These are phyloP conservation scores for Zosterops hypoxanthus DNA, from an alignment of 2,113 vertebrate species.

Conservation along the genomic window DNA sequence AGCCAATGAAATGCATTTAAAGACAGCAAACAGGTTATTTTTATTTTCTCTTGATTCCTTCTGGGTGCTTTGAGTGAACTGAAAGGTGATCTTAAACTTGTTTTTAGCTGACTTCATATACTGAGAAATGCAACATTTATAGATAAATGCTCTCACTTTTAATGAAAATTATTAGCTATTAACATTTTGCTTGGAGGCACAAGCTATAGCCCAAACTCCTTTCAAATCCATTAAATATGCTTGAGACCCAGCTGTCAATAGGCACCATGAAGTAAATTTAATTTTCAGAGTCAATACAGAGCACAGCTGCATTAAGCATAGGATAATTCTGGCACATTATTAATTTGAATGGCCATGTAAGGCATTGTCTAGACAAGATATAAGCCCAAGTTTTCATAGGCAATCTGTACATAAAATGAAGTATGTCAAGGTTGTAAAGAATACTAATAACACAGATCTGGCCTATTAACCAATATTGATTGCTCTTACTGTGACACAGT, in stretches of 20 bases:
- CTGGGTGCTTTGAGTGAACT: background rate
- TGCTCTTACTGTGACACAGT: constrained; percentile 59
- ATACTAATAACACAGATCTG: constrained; percentile 74
- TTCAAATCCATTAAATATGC: constrained; percentile 80
- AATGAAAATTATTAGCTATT: constrained; percentile 79
- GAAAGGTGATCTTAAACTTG: background rate
- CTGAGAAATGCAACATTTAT: background rate
- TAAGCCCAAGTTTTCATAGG: constrained; percentile 74
- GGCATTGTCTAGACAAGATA: constrained; percentile 81
- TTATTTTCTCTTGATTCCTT: constrained; percentile 5
- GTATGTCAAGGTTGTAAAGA: constrained; percentile 74
- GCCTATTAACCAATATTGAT: constrained; percentile 78
- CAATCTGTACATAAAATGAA: constrained; percentile 77
- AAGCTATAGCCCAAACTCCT: constrained; percentile 67
- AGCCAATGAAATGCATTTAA: background rate
- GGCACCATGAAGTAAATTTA: constrained; percentile 77
- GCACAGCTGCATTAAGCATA: constrained; percentile 82
- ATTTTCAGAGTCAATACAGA: constrained; percentile 85
- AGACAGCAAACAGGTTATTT: constrained; percentile 1
- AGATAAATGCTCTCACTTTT: constrained; percentile 71
- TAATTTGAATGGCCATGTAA: constrained; percentile 81
- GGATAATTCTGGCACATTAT: constrained; percentile 81
- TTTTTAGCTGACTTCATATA: constrained; percentile 36
- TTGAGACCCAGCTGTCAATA: constrained; percentile 84
- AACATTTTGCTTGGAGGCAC: constrained; percentile 78